phyloP scores from a whole-genome alignment of 1,140 invertebrate genomes.

The Pseudoatta argentina region DNA sequence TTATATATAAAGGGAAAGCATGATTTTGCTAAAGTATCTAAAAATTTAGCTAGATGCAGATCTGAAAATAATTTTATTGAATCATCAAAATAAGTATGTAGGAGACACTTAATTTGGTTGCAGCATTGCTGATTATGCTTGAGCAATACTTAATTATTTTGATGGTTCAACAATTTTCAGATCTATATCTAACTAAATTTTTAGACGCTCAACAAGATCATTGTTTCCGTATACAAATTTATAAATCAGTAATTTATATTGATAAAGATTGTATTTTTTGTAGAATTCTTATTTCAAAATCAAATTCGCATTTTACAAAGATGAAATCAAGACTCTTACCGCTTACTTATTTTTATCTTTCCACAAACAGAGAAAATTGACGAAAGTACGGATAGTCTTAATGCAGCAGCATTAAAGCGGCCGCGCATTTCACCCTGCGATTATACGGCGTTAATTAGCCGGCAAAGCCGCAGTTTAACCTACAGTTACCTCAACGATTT shows the following conservation, averaged over 20 bases:
- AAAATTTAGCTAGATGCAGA: too few species aligned
- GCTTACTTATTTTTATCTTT: neutral
- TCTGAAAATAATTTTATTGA: too few species aligned
- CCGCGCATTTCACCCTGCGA: neutral
- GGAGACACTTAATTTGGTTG: too few species aligned
- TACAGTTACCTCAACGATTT: constrained; percentile 27
- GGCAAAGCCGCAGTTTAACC: constrained; percentile 36
- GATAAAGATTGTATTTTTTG: neutral
- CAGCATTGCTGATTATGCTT: too few species aligned
- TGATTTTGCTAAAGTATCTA: too few species aligned
- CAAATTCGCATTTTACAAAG: neutral
- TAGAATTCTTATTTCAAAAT: neutral
- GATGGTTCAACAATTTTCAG: too few species aligned
- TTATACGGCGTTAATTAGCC: constrained; percentile 49
- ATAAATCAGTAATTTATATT: neutral
- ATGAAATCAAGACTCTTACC: neutral
- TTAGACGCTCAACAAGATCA: too few species aligned
- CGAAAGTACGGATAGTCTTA: neutral
- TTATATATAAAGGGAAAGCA: too few species aligned
- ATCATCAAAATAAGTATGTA: too few species aligned
- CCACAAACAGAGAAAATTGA: neutral
- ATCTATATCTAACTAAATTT: too few species aligned
- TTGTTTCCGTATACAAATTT: neutral
- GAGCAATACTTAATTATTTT: too few species aligned
- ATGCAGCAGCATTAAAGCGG: neutral